Conservation (phyloP, 2,888 invertebrate species). For the Drosophila bunnanda region DNA sequence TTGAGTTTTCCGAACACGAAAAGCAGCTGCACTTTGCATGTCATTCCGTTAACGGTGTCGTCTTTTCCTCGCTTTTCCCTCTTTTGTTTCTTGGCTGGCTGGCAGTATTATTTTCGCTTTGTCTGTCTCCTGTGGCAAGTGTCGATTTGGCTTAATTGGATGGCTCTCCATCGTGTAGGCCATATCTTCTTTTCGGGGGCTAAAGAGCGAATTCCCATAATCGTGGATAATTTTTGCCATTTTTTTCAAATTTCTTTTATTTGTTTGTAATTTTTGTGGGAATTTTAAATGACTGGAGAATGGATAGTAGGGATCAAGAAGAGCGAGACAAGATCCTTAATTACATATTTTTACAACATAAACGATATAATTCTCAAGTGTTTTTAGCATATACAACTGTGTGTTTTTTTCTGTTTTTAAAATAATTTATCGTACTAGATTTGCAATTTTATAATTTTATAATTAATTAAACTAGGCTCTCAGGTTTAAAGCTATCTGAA, state of each 20-base stretch:
- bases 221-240: constrained; percentile 18
- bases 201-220: constrained; percentile 8
- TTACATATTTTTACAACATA: accelerated
- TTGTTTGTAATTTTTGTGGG: constrained; percentile 39
- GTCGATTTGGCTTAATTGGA: constrained; percentile 44
- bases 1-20: constrained; percentile 11
- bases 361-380: background rate
- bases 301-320: too few species aligned
- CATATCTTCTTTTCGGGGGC: constrained; percentile 32
- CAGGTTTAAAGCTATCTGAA: too few species aligned
- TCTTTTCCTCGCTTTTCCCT: constrained; percentile 6
- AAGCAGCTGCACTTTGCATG: constrained; percentile 65
- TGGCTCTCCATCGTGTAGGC: constrained; percentile 35
- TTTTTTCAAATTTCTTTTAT: constrained; percentile 22
- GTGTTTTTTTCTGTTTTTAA: background rate
- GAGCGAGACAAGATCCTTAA: background rate
- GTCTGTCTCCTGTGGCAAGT: constrained; percentile 24
- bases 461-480: too few species aligned
- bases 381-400: background rate
- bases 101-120: constrained; percentile 2
- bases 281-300: background rate
- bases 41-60: constrained; percentile 52
- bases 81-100: constrained; percentile 12
- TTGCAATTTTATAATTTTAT: too few species aligned
- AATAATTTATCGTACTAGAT: background rate